These are phyloP conservation scores for Pangasius djambal DNA, from an alignment of 2,797 vertebrate genomes.

Conservation along the genomic window DNA sequence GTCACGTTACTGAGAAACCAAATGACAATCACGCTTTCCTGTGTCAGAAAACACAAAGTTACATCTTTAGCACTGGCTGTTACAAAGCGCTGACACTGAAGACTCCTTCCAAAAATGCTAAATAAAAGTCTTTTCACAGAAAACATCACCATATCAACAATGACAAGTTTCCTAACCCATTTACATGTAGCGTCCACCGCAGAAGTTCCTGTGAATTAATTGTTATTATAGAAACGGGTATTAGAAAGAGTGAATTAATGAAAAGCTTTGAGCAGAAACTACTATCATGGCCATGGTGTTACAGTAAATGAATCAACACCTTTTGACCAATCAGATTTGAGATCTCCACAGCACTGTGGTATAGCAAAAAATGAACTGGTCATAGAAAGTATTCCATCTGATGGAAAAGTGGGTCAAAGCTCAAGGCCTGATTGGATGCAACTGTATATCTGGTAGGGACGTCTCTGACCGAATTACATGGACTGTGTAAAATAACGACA, in stretches of 20 bases:
- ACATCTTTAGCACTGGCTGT: not conserved
- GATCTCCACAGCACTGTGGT: not conserved
- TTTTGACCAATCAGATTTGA: not conserved
- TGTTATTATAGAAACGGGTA: not conserved
- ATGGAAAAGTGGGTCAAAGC: constrained; percentile 31
- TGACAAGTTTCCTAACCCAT: not conserved
- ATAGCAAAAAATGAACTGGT: not conserved
- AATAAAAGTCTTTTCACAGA: not conserved
- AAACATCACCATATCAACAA: not conserved
- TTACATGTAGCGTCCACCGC: not conserved
- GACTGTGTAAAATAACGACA: constrained; percentile 45
- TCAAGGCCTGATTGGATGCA: constrained; percentile 32
- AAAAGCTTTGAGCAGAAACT: not conserved
- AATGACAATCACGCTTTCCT: not conserved
- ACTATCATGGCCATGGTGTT: not conserved
- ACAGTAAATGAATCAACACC: not conserved
- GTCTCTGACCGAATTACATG: constrained; percentile 47
- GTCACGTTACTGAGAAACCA: not conserved
- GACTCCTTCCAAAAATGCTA: not conserved
- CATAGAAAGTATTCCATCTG: constrained; percentile 38
- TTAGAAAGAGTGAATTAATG: not conserved
- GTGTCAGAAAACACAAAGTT: not conserved
- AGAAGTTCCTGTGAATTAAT: not conserved
- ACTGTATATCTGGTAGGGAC: constrained; percentile 28
- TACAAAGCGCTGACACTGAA: not conserved